phyloP scores from a whole-genome alignment of 2,113 vertebrate species.

The Lutjanus erythropterus region DNA sequence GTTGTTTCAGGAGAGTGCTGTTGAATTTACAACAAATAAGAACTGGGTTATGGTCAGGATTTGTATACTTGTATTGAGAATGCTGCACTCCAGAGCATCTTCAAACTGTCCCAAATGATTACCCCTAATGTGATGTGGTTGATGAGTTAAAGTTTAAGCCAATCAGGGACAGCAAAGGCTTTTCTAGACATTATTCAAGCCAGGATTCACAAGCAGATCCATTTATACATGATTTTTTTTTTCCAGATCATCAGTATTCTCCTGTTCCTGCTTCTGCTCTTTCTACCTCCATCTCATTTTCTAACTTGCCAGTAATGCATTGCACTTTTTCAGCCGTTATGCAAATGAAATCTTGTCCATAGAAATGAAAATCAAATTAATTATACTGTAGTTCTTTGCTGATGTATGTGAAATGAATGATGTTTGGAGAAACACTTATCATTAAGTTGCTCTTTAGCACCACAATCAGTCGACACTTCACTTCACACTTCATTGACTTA shows the following conservation, averaged over 20 bases:
- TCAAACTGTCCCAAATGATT: not conserved
- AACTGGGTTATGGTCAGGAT: slow-evolving; percentile 80
- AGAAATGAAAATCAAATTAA: not conserved
- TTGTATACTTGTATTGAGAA: not conserved
- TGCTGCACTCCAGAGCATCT: not conserved
- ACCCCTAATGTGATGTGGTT: not conserved
- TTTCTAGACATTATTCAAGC: not conserved
- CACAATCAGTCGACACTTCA: not conserved
- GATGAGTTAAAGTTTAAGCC: not conserved
- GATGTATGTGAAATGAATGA: slow-evolving; percentile 22
- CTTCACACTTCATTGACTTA: not conserved
- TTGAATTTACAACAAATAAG: slow-evolving; percentile 66
- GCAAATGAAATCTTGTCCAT: not conserved
- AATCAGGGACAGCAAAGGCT: not conserved
- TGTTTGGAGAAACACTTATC: slow-evolving; percentile 54
- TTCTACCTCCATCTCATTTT: slow-evolving; percentile 24
- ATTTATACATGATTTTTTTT: not conserved
- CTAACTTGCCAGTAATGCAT: slow-evolving; percentile 24
- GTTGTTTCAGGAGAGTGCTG: slow-evolving; percentile 72
- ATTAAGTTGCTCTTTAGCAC: slow-evolving; percentile 63
- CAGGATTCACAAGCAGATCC: slow-evolving; percentile 3
- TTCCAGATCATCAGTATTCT: slow-evolving; percentile 66
- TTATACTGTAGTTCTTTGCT: slow-evolving; percentile 14
- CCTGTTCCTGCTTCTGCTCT: slow-evolving; percentile 65
- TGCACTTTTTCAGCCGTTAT: slow-evolving; percentile 35